A percentile compares a stretch with the other conserved stretches of the same genome.
phyloP scores from a whole-genome alignment of 1,140 invertebrate genomes.

The Pissodes strobi region DNA sequence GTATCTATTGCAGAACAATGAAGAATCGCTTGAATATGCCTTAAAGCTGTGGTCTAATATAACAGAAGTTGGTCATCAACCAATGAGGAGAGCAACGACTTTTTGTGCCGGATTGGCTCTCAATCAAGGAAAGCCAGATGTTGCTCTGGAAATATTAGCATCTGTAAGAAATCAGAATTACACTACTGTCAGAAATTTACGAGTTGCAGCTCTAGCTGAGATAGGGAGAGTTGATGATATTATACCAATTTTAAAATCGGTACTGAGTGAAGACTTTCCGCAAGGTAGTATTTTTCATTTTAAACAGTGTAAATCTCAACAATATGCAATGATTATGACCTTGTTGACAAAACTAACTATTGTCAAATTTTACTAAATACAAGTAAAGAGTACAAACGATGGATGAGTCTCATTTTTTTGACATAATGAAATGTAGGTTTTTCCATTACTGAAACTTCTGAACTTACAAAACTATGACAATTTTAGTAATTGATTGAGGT shows the following conservation, averaged over 20 bases:
- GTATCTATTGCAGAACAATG: constrained; percentile 75
- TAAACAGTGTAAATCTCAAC: no score
- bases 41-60: constrained; percentile 65
- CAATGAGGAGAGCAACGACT: constrained; percentile 64
- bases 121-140: constrained; percentile 67
- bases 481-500: no score
- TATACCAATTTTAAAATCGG: constrained; percentile 62
- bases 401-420: no score
- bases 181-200: constrained; percentile 66
- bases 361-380: no score
- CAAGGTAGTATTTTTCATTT: no score
- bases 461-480: no score
- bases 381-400: no score
- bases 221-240: constrained; percentile 68
- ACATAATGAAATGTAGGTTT: no score
- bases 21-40: constrained; percentile 69
- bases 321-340: no score
- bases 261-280: constrained; percentile 63
- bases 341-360: no score
- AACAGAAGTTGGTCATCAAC: constrained; percentile 58
- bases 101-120: constrained; percentile 70
- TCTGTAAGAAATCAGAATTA: constrained; percentile 61
- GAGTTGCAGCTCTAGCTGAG: constrained; percentile 63
- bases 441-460: no score
- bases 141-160: constrained; percentile 69